Conservation (phyloP, 2,888 invertebrate species). For the Eurois occulta region DNA sequence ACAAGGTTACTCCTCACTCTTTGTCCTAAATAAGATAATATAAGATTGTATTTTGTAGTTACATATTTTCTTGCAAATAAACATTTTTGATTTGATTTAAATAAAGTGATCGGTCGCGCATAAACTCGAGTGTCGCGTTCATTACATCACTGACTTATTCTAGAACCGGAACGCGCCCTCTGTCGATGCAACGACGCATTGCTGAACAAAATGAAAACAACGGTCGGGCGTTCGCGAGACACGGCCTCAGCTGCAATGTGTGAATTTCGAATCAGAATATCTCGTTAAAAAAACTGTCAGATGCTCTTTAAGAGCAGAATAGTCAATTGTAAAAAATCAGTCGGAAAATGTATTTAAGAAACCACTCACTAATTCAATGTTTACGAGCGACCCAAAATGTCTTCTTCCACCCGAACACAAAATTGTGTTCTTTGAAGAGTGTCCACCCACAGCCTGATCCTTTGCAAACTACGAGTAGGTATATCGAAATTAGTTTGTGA, state of each 20-base stretch:
- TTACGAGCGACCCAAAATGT: slow-evolving; percentile 19
- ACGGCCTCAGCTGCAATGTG: neutral
- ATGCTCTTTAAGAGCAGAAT: neutral
- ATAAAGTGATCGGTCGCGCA: neutral
- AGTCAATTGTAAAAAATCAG: neutral
- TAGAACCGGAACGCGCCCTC: neutral
- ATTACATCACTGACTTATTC: neutral
- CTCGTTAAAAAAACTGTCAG: neutral
- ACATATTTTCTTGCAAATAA: too few species aligned
- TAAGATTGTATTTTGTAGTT: too few species aligned
- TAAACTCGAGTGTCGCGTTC: neutral
- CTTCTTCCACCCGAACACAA: slow-evolving; percentile 26
- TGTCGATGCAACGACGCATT: neutral
- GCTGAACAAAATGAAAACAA: neutral
- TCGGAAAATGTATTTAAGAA: neutral
- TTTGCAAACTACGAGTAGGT: slow-evolving; percentile 57
- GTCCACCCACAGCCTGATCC: slow-evolving; percentile 35
- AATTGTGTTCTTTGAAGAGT: slow-evolving; percentile 34
- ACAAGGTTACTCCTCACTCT: too few species aligned
- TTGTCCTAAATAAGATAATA: neutral
- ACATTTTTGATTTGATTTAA: too few species aligned
- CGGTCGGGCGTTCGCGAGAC: neutral
- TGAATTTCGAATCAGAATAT: neutral
- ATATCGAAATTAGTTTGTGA: slow-evolving; percentile 69
- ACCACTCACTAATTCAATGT: neutral